Base-by-base conservation (phyloP, 1,140 invertebrate species). In the Drosophila ogumai region DNA sequence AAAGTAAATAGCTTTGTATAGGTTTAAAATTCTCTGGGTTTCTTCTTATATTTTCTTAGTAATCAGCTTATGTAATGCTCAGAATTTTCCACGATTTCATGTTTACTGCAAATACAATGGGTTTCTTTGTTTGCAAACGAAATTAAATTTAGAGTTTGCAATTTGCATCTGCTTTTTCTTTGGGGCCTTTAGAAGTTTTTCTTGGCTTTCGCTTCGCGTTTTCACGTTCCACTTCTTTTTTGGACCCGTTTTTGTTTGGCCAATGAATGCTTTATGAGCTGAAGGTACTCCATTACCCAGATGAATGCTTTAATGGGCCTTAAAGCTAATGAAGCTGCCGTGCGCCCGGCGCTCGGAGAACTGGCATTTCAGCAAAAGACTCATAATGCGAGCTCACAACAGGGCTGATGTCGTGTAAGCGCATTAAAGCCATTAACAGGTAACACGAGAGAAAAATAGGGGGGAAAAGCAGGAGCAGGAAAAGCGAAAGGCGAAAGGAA, bases 391-490 rank as follows among this genome's bases (percentile, higher is more conserved):
- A 41, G 50, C 32, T 22, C 31, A 56, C 50, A 64, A 56, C 41
- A 38, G 28, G 19, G 40, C 49, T 56, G 59, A 65, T 73, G 76
- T 79, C 75, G 75, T 79, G 76, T 79, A 79, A 79, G 78, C 77
- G 68, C 77, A 74, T 74, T 79, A 58, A 73, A 79, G 75, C 76
- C 77, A 79, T 79, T 79, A 79, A 79, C 67, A 74, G 59, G 55
- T 25, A 22, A 55, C 41, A 63, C 31, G 49, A n/a, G n/a, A 60
- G 15, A 46, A 56, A 56, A 32, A 47, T 47, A 47, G 57, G 41
- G 63, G 28, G 28, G 25, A 52, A 32, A 41, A 69, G 31, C 13
- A 28, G 32, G 49, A 32, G 34, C 32, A 68, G 34, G 17, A 38
- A 61, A 60, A 65, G 63, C 15, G 56, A 64, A 60, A 43, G 50